phyloP scores from a whole-genome alignment of 2,888 invertebrate genomes.

The Prosopocoilus inquinatus region DNA sequence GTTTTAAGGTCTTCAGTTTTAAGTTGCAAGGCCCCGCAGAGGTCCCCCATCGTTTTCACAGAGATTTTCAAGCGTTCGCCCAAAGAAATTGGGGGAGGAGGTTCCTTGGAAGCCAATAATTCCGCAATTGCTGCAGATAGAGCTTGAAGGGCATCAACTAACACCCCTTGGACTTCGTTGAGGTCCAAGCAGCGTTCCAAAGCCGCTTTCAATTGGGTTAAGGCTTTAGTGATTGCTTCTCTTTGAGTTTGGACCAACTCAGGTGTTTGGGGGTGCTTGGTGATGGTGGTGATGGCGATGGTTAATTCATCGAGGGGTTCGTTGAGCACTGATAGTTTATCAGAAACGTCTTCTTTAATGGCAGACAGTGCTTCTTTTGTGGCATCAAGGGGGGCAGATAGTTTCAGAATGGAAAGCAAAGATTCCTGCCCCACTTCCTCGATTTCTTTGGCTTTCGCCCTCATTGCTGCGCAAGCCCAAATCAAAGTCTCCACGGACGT shows the following conservation, averaged over 20 bases:
- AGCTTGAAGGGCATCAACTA: no score
- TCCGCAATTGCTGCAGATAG: no score
- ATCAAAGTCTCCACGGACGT: not conserved
- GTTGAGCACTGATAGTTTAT: not conserved
- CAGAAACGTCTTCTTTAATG: not conserved
- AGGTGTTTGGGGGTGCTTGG: not conserved
- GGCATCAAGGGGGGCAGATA: not conserved
- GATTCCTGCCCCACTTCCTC: not conserved
- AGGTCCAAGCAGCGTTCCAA: no score
- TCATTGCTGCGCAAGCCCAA: not conserved
- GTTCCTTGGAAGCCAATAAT: no score
- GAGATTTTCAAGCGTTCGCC: not conserved
- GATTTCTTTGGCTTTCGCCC: not conserved
- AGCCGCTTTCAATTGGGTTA: no score
- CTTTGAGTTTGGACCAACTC: slow-evolving; percentile 2
- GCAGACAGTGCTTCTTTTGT: not conserved
- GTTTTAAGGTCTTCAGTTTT: slow-evolving; percentile 7
- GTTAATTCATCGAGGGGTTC: not conserved
- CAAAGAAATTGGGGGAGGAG: no score
- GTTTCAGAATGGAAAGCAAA: not conserved
- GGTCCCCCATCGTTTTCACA: slow-evolving; percentile 4
- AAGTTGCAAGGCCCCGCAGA: not conserved
- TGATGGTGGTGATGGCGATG: not conserved
- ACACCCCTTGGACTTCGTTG: no score
- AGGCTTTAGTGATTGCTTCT: not conserved